Conservation (phyloP, 2,888 invertebrate species). For the Meteorus colon region DNA sequence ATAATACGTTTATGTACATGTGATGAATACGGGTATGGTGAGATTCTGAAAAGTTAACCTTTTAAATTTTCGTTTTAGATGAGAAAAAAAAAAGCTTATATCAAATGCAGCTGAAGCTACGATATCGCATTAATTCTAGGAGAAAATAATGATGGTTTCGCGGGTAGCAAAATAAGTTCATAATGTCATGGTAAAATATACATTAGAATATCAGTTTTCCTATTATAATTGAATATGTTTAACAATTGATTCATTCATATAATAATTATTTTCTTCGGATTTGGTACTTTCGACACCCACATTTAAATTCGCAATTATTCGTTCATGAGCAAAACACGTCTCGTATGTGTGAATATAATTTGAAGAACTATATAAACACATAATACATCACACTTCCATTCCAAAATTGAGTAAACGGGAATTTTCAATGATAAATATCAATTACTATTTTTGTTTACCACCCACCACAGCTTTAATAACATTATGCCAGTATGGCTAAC, state of each 20-base stretch:
- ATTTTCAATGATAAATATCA: slow-evolving; percentile 73
- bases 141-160: background rate
- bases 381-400: slow-evolving; percentile 57
- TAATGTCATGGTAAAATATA: too few relatives aligned
- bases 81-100: slow-evolving; percentile 31
- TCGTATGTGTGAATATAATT: too few relatives aligned
- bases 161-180: too few relatives aligned
- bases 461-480: slow-evolving; percentile 71
- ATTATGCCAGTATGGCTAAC: slow-evolving; percentile 57
- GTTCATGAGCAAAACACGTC: too few relatives aligned
- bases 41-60: slow-evolving; percentile 68
- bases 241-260: too few relatives aligned
- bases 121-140: background rate
- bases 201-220: too few relatives aligned
- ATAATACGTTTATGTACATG: slow-evolving; percentile 42
- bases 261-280: too few relatives aligned
- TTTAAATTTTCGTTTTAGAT: slow-evolving; percentile 64
- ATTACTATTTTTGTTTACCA: slow-evolving; percentile 74
- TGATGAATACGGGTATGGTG: slow-evolving; percentile 46
- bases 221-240: too few relatives aligned
- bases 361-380: slow-evolving; percentile 45
- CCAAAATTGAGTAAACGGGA: slow-evolving; percentile 62
- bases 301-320: too few relatives aligned
- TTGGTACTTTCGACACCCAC: too few relatives aligned
- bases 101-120: background rate